Base-by-base conservation (phyloP, 2,113 vertebrate species). In the Shinisaurus crocodilurus region DNA sequence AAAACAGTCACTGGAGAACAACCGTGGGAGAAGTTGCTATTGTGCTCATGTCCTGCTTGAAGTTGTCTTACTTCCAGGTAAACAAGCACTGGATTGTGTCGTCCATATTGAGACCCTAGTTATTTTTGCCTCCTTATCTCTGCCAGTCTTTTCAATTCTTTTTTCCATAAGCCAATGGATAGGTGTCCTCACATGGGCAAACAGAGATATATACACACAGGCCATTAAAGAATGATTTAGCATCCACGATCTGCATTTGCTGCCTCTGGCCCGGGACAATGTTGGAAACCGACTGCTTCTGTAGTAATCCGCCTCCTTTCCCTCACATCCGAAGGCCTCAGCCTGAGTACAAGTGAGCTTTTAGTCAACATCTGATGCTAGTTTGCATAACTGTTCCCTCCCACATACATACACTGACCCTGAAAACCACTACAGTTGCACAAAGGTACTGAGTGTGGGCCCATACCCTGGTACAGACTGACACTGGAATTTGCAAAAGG, bases 281-380 rank as follows among this genome's bases (percentile, higher is more conserved):
- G 93, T 13, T 60, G 40, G 43, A 40, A 84, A 29, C 0, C 48
- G 67, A 57, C 89, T 92, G 76, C 79, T 80, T 7, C 50, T 76
- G 89, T 57, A 92, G 89, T 90, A 93, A 25, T 60, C 93, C 32
- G n/a, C 12, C 10, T 70, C 65, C 63, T 43, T 40, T 43, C 25
- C 37, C 23, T 76, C 75, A 25, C 75, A 16, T 3, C 75, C 40
- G 29, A 23, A 77, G 40, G 25, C 75, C 45, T 25, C 75, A 77
- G 7, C 75, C 23, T 45, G 23, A 77, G 75, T 43, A 77, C 23
- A 77, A 77, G 40, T 43, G 25, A 45, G 18, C 6, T 37, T 43
- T 43, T 20, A 88, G 89, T 75, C 90, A 67, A 1, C 3, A 67
- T 43, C 89, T 89, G 63, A 25, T 0, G 3, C 57, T 88, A 93